Evolutionary conservation across 2,113 vertebrate species (phyloP).

Genomic region (Canis aureus): DNA sequence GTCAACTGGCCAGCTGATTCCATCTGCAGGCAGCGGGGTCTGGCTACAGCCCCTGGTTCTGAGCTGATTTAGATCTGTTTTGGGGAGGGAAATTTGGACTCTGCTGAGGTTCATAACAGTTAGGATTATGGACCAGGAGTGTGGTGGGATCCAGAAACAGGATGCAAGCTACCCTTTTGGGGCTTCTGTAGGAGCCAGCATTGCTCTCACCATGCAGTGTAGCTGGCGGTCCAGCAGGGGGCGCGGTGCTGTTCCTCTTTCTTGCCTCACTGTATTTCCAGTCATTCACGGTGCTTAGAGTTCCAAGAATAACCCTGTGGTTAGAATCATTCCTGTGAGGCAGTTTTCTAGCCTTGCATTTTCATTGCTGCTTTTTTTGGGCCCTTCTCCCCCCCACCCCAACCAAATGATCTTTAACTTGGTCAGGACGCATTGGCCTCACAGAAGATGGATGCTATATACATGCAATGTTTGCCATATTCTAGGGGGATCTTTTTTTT

Average conservation of each 20-base stretch:
- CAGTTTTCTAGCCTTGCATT: background rate
- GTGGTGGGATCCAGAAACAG: too few species aligned
- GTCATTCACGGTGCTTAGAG: background rate
- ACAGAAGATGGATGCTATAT: background rate
- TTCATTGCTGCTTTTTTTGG: background rate
- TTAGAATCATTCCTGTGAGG: background rate
- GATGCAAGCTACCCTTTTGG: background rate
- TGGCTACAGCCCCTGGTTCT: slow-evolving; percentile 8
- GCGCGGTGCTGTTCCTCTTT: background rate
- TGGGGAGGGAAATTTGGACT: slow-evolving; percentile 23
- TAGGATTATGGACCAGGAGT: background rate
- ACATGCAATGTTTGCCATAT: rapidly evolving
- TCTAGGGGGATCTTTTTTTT: background rate
- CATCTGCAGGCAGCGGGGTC: background rate
- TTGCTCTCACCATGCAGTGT: background rate
- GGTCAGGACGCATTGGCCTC: background rate
- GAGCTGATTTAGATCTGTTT: slow-evolving; percentile 40
- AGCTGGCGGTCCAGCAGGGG: background rate
- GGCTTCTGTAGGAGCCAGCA: background rate
- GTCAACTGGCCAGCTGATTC: background rate
- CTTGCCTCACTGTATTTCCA: background rate
- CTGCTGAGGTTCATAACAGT: background rate
- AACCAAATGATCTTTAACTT: background rate
- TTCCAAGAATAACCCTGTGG: background rate
- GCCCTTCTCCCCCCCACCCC: background rate